Conservation (phyloP, 2,797 vertebrate species). For the Trematomus bernacchii region DNA sequence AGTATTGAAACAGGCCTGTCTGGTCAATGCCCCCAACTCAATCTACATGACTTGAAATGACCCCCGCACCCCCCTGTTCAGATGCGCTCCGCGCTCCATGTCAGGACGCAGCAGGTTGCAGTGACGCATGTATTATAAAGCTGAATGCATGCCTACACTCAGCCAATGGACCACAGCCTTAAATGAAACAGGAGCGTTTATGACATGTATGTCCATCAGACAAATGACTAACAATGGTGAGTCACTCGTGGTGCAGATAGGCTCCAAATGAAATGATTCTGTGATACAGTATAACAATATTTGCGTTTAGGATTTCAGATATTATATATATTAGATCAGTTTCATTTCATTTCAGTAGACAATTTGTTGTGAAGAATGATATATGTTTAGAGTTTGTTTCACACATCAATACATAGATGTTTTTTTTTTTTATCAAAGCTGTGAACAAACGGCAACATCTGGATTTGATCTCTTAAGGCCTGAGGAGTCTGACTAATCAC, state of each 20-base stretch:
- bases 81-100: no score
- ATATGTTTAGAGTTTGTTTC: slow-evolving; percentile 6
- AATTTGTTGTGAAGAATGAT: slow-evolving; percentile 14
- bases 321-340: background rate
- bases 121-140: slow-evolving; percentile 34
- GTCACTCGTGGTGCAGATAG: slow-evolving; percentile 13
- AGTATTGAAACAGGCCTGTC: no score
- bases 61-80: no score
- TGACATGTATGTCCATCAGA: slow-evolving; percentile 46
- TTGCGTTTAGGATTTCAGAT: background rate
- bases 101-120: slow-evolving; percentile 26
- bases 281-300: slow-evolving; percentile 15
- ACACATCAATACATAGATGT: background rate
- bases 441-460: slow-evolving; percentile 76
- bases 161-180: slow-evolving; percentile 41
- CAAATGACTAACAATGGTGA: slow-evolving; percentile 42
- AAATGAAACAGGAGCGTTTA: slow-evolving; percentile 31
- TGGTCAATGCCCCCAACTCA: no score
- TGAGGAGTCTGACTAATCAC: slow-evolving; percentile 80
- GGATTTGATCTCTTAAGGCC: slow-evolving; percentile 76
- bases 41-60: no score
- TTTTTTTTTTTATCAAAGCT: slow-evolving; percentile 51
- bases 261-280: slow-evolving; percentile 18
- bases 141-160: slow-evolving; percentile 4
- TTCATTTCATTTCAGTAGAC: background rate